Base-by-base conservation (phyloP, 2,888 invertebrate genomes). In the Microplitis manilae region DNA sequence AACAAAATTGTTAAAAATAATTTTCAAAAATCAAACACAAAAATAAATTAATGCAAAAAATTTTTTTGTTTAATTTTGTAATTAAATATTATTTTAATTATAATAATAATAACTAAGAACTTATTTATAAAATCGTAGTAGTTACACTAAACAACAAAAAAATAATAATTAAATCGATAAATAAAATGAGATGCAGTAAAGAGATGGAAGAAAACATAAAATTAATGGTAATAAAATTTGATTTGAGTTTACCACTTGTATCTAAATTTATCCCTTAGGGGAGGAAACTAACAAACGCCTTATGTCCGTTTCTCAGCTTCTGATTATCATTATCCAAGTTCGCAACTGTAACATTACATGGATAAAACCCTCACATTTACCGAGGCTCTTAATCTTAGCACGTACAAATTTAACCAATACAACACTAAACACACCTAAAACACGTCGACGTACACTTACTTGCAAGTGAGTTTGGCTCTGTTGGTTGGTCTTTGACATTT, bases 401-500 rank as follows among this genome's bases (percentile, higher is more conserved):
- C 65, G 65, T 38, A 59, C 38, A 30, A 70, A 59, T 59, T 70
- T 9, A 8, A 65, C 65, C 38, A 30, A 65, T 13, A 59, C 38
- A 5, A 30, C 30, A 30, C 30, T 30, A 30, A 30, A 30, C 30
- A 30, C 30, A 30, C 30, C 30, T 30, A 30, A 60, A 70, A 30
- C 20, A 68, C 15, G 17, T 59, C 8, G 1, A 20, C 38, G 4
- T 20, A 30, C 15, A 59, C 59, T n/a, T 20, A 70, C n/a, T 40
- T 38, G 13, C 65, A 65, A 65, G 65, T 65, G 13, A 61, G 39
- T 61, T 39, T 15, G 62, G 6, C 41, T 60, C 15, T 50, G 8
- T 6, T 15, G 20, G 38, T 61, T 40, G 62, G 64, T 73, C 72
- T 73, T 73, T 62, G 62, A 41, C 72, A 73, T 73, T 73, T 73